These are phyloP conservation scores for Microchrysa polita DNA, from an alignment of 2,888 invertebrate species.

Conservation along the genomic window DNA sequence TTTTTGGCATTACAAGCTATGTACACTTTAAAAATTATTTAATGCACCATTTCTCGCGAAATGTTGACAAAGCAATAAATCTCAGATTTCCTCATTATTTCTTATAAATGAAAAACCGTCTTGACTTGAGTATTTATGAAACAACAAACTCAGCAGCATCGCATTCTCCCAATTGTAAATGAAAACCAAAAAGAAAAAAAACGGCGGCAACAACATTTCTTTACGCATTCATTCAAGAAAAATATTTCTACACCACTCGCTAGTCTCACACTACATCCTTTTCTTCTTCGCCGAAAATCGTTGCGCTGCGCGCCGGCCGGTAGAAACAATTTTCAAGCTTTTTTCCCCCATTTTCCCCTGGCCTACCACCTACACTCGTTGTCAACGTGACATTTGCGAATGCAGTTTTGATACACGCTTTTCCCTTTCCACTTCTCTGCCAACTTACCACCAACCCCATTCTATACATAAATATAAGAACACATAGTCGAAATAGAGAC, in stretches of 20 bases:
- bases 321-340: not conserved
- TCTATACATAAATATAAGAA: no score
- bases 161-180: not conserved
- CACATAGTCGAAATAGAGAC: not conserved
- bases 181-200: not conserved
- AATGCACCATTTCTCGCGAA: no score
- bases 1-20: no score
- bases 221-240: slow-evolving; percentile 34
- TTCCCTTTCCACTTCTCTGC: slow-evolving; percentile 10
- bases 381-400: slow-evolving; percentile 20
- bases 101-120: no score
- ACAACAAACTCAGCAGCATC: not conserved
- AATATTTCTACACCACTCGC: not conserved
- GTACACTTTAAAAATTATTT: no score
- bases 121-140: no score
- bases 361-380: slow-evolving; percentile 30
- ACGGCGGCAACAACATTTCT: slow-evolving; percentile 3
- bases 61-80: no score
- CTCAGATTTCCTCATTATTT: no score
- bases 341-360: not conserved
- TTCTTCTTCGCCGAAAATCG: not conserved
- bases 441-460: no score
- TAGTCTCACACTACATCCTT: not conserved
- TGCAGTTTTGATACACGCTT: slow-evolving; percentile 12
- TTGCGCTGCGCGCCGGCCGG: not conserved